phyloP scores from a whole-genome alignment of 2,888 invertebrate genomes.

The Rhagonycha lutea region DNA sequence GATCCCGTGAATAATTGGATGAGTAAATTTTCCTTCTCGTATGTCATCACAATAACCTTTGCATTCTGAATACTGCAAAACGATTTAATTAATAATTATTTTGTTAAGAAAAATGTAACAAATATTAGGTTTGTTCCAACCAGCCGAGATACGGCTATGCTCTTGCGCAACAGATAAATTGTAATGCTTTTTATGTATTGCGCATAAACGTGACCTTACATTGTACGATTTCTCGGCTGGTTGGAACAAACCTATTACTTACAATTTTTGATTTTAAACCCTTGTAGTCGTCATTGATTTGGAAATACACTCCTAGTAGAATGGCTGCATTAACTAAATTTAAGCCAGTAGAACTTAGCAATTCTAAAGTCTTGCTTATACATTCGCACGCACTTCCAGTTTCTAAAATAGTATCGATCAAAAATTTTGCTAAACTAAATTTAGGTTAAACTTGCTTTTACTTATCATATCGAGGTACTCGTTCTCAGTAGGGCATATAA shows the following conservation, averaged over 20 bases:
- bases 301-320: neutral
- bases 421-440: neutral
- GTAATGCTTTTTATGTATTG: too few species aligned
- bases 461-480: neutral
- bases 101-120: neutral
- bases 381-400: neutral
- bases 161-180: too few species aligned
- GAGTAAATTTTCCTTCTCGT: neutral
- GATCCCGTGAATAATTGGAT: neutral
- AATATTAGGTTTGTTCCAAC: too few species aligned
- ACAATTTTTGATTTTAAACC: neutral
- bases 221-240: too few species aligned
- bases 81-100: neutral
- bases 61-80: neutral
- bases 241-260: too few species aligned
- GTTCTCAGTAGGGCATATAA: neutral
- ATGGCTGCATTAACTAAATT: neutral
- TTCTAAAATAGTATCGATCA: neutral
- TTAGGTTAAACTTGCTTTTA: neutral
- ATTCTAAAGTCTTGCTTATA: neutral
- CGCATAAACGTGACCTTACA: too few species aligned
- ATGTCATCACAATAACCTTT: neutral
- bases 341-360: neutral
- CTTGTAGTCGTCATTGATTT: neutral
- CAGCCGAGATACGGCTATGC: too few species aligned